These are phyloP conservation scores for Idaea straminata DNA, from an alignment of 2,888 invertebrate genomes.

Conservation along the genomic window DNA sequence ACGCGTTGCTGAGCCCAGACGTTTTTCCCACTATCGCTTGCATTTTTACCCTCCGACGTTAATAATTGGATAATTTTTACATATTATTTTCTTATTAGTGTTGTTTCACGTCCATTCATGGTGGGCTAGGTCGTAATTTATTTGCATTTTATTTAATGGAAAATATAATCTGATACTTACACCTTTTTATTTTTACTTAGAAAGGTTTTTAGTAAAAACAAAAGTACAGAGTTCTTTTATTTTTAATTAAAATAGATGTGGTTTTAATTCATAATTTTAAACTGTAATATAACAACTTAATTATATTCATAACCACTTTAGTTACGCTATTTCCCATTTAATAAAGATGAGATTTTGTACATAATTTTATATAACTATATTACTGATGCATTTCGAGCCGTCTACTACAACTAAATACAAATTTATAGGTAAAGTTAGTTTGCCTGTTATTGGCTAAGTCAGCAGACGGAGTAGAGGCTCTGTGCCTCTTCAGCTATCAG, in stretches of 20 bases:
- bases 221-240: too few relatives aligned
- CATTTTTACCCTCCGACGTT: slow-evolving; percentile 31
- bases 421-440: slow-evolving; percentile 11
- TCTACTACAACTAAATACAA: background rate
- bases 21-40: slow-evolving; percentile 66
- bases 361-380: background rate
- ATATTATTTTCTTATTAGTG: slow-evolving; percentile 17
- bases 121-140: slow-evolving; percentile 11
- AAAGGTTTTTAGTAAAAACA: too few relatives aligned
- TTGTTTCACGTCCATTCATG: slow-evolving; percentile 18
- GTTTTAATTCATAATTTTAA: too few relatives aligned
- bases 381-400: background rate
- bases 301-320: too few relatives aligned
- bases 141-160: background rate
- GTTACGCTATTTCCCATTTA: too few relatives aligned
- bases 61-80: slow-evolving; percentile 44
- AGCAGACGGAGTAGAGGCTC: slow-evolving; percentile 29
- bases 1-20: slow-evolving; percentile 61
- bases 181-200: background rate
- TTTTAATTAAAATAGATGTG: too few relatives aligned
- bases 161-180: background rate
- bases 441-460: slow-evolving; percentile 19
- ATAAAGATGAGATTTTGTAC: too few relatives aligned
- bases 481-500: slow-evolving; percentile 23
- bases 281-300: too few relatives aligned